Evolutionary conservation across 2,113 vertebrate species (phyloP).

Genomic region (Macroglossus sobrinus): DNA sequence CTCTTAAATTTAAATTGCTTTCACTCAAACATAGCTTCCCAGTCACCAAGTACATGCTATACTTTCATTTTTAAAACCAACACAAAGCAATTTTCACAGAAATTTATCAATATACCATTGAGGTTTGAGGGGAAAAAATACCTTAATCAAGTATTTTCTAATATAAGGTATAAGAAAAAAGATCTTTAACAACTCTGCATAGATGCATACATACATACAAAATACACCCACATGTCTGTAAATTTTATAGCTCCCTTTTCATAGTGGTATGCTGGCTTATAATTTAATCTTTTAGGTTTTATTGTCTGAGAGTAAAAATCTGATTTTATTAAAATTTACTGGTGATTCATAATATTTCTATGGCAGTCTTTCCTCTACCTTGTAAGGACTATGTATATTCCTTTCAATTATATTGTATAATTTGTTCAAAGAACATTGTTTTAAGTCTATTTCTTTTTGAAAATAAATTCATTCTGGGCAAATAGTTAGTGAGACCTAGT

Average conservation of each 20-base stretch:
- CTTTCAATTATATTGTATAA: not conserved
- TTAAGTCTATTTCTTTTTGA: not conserved
- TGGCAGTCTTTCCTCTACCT: not conserved
- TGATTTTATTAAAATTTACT: not conserved
- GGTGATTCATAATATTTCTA: not conserved
- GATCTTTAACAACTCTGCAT: not conserved
- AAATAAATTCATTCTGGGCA: not conserved
- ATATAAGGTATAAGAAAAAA: not conserved
- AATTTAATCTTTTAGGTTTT: not conserved
- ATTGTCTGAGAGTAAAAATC: not conserved
- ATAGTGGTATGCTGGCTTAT: not conserved
- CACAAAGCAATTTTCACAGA: not conserved
- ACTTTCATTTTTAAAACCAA: slow-evolving; percentile 3
- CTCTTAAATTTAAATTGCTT: slow-evolving; percentile 44
- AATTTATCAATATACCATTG: not conserved
- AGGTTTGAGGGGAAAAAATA: not conserved
- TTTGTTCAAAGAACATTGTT: not conserved
- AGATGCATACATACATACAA: not conserved
- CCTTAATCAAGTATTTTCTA: not conserved
- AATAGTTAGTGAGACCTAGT: too few species aligned
- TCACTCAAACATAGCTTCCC: not conserved
- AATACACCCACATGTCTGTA: not conserved
- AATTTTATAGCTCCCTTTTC: not conserved
- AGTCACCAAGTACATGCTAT: not conserved
- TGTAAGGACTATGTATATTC: not conserved